A percentile compares a stretch with the other conserved stretches of the same genome.
These are phyloP conservation scores for Melanotaenia boesemani DNA, from an alignment of 2,797 vertebrate species.

Conservation along the genomic window DNA sequence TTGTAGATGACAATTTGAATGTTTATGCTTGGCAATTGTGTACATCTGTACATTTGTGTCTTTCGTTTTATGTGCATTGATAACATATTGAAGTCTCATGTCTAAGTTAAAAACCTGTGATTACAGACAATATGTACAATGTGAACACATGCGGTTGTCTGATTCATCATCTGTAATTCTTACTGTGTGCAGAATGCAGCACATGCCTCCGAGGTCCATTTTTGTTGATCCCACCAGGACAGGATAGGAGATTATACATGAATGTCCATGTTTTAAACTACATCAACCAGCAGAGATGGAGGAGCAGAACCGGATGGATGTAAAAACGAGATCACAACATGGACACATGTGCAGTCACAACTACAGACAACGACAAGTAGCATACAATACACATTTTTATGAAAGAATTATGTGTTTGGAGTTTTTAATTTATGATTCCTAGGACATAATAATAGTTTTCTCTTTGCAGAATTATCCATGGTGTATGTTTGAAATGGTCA, in stretches of 20 bases:
- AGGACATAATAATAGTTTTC: not conserved
- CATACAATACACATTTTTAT: slow-evolving; percentile 14
- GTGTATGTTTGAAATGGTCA: not conserved
- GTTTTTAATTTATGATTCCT: slow-evolving; percentile 2
- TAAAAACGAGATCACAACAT: slow-evolving; percentile 28
- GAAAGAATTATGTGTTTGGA: slow-evolving; percentile 34
- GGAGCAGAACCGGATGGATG: slow-evolving; percentile 49
- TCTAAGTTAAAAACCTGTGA: slow-evolving; percentile 47
- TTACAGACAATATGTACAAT: slow-evolving; percentile 16
- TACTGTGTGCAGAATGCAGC: slow-evolving; percentile 32
- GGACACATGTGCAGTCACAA: slow-evolving; percentile 11
- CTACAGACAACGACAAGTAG: slow-evolving; percentile 22
- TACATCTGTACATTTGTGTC: slow-evolving; percentile 14
- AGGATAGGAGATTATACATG: slow-evolving; percentile 68
- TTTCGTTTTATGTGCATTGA: slow-evolving; percentile 6
- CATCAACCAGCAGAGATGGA: slow-evolving; percentile 66
- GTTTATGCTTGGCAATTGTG: slow-evolving; percentile 13
- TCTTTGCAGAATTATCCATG: not conserved
- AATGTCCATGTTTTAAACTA: slow-evolving; percentile 83
- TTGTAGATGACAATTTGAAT: slow-evolving; percentile 4
- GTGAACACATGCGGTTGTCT: slow-evolving; percentile 14
- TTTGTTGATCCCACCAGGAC: slow-evolving; percentile 75
- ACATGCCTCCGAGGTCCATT: slow-evolving; percentile 58
- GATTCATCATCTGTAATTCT: slow-evolving; percentile 29
- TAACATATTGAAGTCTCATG: slow-evolving; percentile 27